Base-by-base conservation (phyloP, 2,113 vertebrate genomes). In the Misgurnus anguillicaudatus region DNA sequence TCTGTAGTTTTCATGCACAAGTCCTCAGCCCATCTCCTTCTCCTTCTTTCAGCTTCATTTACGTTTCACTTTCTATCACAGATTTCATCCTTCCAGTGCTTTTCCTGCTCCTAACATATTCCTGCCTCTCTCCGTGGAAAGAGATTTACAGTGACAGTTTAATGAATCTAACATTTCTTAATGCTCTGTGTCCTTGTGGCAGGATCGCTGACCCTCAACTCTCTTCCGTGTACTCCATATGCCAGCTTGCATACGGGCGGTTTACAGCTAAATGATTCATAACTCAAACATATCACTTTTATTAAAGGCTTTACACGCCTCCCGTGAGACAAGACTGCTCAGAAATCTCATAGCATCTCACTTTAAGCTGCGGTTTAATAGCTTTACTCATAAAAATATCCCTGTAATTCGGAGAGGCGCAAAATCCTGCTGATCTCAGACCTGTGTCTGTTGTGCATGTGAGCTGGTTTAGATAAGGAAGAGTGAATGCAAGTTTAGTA, bases 121-220 rank as follows among this genome's bases (percentile, higher is more conserved):
- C 75, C n/a, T 36, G 1, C 53, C 14, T 75, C 81, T 75, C 53
- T 74, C 41, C 58, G 14, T 64, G 1, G 79, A 87, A 87, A 84
- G 85, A 87, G 90, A 90, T 90, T 88, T 91, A 91, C 82, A 45
- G 83, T 24, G 89, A 90, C 90, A 90, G 81, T 89, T 90, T 92
- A 92, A 93, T 91, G 90, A 91, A 90, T 89, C 86, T 42, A 9
- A 81, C 65, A 78, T 87, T 66, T 83, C 83, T 88, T 89, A 89
- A 90, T 89, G 86, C 87, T 79, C 75, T 86, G 87, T 77, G 78
- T 85, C 86, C 63, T 62, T 31, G 76, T 71, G 82, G 79, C 85
- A 73, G 61, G 58, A 75, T 31, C 45, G 31, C 42, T 64, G 36
- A 73, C 66, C 57, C 42, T 57, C 11, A 16, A 42, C 65, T 13